Evolutionary conservation across 2,797 vertebrate species (phyloP).

Genomic region (Gymnoscopelus microlampas): DNA sequence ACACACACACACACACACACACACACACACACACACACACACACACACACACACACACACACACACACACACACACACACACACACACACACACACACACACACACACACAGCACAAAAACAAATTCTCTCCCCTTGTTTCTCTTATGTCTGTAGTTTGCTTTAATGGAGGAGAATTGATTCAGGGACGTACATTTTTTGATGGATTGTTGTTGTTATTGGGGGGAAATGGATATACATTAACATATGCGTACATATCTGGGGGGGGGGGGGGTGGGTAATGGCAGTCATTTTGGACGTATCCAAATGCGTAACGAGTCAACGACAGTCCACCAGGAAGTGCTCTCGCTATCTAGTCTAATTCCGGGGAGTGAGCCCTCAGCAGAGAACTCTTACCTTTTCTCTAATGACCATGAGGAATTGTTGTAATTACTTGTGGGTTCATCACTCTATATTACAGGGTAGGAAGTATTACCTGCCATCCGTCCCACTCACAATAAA

Average conservation of each 20-base stretch:
- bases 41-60: not conserved
- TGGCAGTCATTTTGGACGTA: not conserved
- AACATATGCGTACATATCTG: too few species aligned
- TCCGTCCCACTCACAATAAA: slow-evolving; percentile 50
- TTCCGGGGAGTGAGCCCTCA: slow-evolving; percentile 27
- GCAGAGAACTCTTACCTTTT: slow-evolving; percentile 22
- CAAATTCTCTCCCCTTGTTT: not conserved
- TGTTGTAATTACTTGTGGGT: slow-evolving; percentile 46
- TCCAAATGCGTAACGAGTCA: not conserved
- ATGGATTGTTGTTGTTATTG: too few species aligned
- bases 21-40: too few species aligned
- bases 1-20: too few species aligned
- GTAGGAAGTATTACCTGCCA: slow-evolving; percentile 50
- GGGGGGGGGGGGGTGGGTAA: too few species aligned
- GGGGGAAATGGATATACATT: too few species aligned
- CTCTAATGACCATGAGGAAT: slow-evolving; percentile 44
- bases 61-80: not conserved
- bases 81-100: not conserved
- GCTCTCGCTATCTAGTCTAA: slow-evolving; percentile 10
- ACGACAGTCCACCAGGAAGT: slow-evolving; percentile 3
- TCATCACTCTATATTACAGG: slow-evolving; percentile 53
- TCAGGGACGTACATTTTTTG: too few species aligned
- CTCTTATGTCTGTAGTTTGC: not conserved
- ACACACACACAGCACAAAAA: not conserved
- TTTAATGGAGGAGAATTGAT: too few species aligned